Evolutionary conservation across 2,888 invertebrate genomes (phyloP).

Genomic region (Plagodis dolabraria): DNA sequence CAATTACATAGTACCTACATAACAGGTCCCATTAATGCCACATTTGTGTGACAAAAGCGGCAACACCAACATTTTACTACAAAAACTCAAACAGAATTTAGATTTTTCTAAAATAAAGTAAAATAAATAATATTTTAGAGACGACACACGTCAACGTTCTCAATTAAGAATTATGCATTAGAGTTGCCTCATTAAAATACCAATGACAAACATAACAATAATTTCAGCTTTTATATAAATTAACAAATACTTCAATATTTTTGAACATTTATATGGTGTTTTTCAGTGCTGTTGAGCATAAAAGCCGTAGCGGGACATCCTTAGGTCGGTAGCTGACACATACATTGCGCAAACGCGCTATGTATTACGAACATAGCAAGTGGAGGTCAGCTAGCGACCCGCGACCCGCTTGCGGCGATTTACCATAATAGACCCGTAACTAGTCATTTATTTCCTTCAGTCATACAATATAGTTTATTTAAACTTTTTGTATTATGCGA

Average conservation of each 20-base stretch:
- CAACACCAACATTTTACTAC: slow-evolving; percentile 28
- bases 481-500: slow-evolving; percentile 28
- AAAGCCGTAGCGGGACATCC: slow-evolving; percentile 30
- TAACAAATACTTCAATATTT: slow-evolving; percentile 31
- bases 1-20: slow-evolving; percentile 9
- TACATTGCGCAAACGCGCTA: not conserved
- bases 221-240: slow-evolving; percentile 29
- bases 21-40: slow-evolving; percentile 20
- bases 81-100: slow-evolving; percentile 25
- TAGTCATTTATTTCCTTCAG: slow-evolving; percentile 34
- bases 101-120: slow-evolving; percentile 31
- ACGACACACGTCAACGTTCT: slow-evolving; percentile 15
- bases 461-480: slow-evolving; percentile 35
- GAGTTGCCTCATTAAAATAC: slow-evolving; percentile 31
- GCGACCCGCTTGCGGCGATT: slow-evolving; percentile 6
- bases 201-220: slow-evolving; percentile 37
- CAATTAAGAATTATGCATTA: slow-evolving; percentile 17
- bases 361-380: slow-evolving; percentile 13
- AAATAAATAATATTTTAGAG: slow-evolving; percentile 30
- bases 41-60: slow-evolving; percentile 26
- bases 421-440: slow-evolving; percentile 55
- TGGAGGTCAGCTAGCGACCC: not conserved
- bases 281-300: slow-evolving; percentile 38
- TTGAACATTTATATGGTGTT: slow-evolving; percentile 38
- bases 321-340: slow-evolving; percentile 23